These are phyloP conservation scores for Conops quadrifasciatus DNA, from an alignment of 2,888 invertebrate genomes.

Conservation along the genomic window DNA sequence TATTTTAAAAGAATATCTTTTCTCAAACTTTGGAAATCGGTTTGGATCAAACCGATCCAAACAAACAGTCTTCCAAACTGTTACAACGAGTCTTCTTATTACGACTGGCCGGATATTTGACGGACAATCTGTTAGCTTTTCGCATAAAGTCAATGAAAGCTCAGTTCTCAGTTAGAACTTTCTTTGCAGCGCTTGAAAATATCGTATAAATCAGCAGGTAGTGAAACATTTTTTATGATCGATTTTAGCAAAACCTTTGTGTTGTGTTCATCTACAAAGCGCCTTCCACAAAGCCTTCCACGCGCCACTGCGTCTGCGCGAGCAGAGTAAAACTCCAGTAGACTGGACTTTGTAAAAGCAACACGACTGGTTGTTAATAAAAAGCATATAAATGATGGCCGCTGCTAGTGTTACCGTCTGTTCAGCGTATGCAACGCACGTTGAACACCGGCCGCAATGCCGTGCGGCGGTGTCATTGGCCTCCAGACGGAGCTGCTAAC, in stretches of 20 bases:
- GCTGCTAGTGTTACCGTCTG: background rate
- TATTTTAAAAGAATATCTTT: background rate
- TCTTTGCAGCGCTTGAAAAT: too few species aligned
- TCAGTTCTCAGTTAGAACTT: too few species aligned
- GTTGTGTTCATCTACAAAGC: too few species aligned
- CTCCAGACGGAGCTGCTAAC: conserved; percentile 28
- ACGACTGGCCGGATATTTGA: background rate
- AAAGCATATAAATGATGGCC: background rate
- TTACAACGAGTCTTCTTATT: background rate
- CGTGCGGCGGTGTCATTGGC: conserved; percentile 33
- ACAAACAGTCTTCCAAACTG: background rate
- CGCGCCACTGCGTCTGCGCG: too few species aligned
- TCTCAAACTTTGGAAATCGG: background rate
- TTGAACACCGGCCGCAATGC: background rate
- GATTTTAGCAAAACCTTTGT: too few species aligned
- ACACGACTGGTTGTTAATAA: background rate
- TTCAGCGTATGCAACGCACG: background rate
- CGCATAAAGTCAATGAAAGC: background rate
- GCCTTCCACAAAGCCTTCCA: too few species aligned
- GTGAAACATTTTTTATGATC: too few species aligned
- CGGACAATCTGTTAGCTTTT: background rate
- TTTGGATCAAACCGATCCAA: background rate
- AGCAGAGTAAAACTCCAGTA: background rate
- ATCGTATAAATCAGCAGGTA: too few species aligned
- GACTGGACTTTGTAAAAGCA: too few species aligned